phyloP scores from a whole-genome alignment of 2,888 invertebrate species.

The Caenorhabditis sp. region DNA sequence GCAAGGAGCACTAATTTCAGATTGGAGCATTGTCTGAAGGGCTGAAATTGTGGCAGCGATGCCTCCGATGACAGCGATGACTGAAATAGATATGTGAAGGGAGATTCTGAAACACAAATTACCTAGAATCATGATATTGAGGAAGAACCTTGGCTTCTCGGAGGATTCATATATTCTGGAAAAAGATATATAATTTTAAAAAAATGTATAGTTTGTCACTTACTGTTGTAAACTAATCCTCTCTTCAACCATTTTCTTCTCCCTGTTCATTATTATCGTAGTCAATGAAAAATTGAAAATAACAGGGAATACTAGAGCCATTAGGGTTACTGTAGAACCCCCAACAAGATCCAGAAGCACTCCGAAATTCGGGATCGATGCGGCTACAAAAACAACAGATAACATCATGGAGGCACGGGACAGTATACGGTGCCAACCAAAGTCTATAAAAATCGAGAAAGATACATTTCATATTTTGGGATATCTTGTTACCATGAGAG shows the following conservation, averaged over 20 bases:
- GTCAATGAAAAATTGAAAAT: slow-evolving; percentile 61
- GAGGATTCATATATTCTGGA: slow-evolving; percentile 51
- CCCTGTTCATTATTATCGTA: slow-evolving; percentile 49
- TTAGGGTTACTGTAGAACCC: slow-evolving; percentile 62
- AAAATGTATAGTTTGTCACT: slow-evolving; percentile 11
- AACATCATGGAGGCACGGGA: slow-evolving; percentile 60
- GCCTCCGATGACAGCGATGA: slow-evolving; percentile 55
- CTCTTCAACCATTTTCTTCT: slow-evolving; percentile 33
- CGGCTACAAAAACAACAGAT: slow-evolving; percentile 61
- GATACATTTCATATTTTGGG: too few species aligned
- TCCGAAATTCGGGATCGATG: slow-evolving; percentile 65
- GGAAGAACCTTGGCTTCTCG: slow-evolving; percentile 33
- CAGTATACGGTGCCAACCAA: slow-evolving; percentile 54
- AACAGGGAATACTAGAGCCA: slow-evolving; percentile 65
- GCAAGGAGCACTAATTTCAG: slow-evolving; percentile 62
- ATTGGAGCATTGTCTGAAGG: slow-evolving; percentile 47
- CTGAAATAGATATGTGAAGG: slow-evolving; percentile 16
- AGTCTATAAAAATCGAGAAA: slow-evolving; percentile 24
- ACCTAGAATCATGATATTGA: slow-evolving; percentile 52
- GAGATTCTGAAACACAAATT: slow-evolving; percentile 5
- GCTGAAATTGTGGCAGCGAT: slow-evolving; percentile 54
- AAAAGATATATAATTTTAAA: slow-evolving; percentile 3
- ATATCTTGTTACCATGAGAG: slow-evolving; percentile 48
- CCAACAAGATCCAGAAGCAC: slow-evolving; percentile 64
- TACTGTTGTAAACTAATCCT: slow-evolving; percentile 53